Base-by-base conservation (phyloP, 2,888 invertebrate species). In the Ecliptopera silaceata region DNA sequence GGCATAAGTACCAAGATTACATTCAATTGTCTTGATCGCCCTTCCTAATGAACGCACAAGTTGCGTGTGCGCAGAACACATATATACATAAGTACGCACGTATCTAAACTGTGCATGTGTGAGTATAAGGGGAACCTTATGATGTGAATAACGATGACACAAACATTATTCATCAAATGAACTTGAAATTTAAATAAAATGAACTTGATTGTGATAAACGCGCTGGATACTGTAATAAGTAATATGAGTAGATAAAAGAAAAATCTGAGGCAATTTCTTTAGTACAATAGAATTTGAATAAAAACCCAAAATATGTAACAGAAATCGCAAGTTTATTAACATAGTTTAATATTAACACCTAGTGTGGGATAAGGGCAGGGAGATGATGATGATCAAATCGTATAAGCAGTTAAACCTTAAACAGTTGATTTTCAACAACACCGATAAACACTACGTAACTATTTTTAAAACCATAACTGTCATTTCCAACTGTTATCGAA, bases 21-120 rank as follows among this genome's bases (percentile, higher is more conserved):
- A 48, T 50, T 64, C 72, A 75, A 78, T 76, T 80, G 82, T 76
- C 80, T 79, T 72, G 67, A 68, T 61, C 69, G 66, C 65, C 68
- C 69, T 64, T 61, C 61, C 64, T 71, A 75, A 74, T 74, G 70
- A 77, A 74, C 76, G 64, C 64, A 61, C 71, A 56, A 60, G 66
- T 34, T 60, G 73, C 55, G 64, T 50, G 11, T 13, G 45, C 58
- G 65, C 60, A 70, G 56, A 42, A 36, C 46, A 63, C 59, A 10
- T 36, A 48, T 49, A 34, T 6, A 4, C 34, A 11, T n/a, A 34
- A 18, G 41, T 45, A 36, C 8, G 18, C 13, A 0, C 42, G 17
- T 22, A 8, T 36, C n/a, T 17, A 15, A 47, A 29, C 32, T 22
- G 22, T 43, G 39, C 26, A 31, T 48, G 57, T 42, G 47, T 55